These are phyloP conservation scores for Poecilia velifera DNA, from an alignment of 2,797 vertebrate genomes.

Conservation along the genomic window DNA sequence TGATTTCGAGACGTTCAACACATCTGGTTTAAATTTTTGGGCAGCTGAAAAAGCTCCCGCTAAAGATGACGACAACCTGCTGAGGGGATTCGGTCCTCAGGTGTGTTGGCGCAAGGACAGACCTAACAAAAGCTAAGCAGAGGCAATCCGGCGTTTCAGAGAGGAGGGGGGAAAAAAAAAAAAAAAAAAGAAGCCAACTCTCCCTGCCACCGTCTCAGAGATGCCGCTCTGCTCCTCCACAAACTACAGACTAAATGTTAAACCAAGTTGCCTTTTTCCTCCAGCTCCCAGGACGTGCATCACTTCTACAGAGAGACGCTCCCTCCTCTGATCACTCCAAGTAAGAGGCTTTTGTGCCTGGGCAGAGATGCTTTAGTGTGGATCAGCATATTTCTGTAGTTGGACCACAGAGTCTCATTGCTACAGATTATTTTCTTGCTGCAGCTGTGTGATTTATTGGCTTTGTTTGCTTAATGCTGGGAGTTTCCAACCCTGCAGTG, in stretches of 20 bases:
- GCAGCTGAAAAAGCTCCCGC: background rate
- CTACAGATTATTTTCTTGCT: slow-evolving; percentile 1
- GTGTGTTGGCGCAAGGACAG: background rate
- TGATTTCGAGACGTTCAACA: background rate
- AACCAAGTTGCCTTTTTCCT: background rate
- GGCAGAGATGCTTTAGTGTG: slow-evolving; percentile 1
- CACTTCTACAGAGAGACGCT: background rate
- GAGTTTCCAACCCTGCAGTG: background rate
- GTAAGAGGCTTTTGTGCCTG: slow-evolving; percentile 3
- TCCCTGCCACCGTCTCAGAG: background rate
- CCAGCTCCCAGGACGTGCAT: background rate
- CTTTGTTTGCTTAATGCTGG: slow-evolving; percentile 1
- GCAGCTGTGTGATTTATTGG: background rate
- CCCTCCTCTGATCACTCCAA: background rate
- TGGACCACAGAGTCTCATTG: slow-evolving; percentile 3
- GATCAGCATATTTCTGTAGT: slow-evolving; percentile 3
- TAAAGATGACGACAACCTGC: background rate
- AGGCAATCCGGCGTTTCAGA: background rate
- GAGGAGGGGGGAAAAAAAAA: no score
- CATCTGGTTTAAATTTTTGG: background rate
- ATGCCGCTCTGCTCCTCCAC: background rate
- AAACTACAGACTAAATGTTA: background rate
- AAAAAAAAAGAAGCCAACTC: background rate
- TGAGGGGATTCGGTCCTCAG: background rate
- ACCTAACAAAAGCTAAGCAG: background rate